These are phyloP conservation scores for Hyperoplus immaculatus DNA, from an alignment of 2,797 vertebrate genomes.

Conservation along the genomic window DNA sequence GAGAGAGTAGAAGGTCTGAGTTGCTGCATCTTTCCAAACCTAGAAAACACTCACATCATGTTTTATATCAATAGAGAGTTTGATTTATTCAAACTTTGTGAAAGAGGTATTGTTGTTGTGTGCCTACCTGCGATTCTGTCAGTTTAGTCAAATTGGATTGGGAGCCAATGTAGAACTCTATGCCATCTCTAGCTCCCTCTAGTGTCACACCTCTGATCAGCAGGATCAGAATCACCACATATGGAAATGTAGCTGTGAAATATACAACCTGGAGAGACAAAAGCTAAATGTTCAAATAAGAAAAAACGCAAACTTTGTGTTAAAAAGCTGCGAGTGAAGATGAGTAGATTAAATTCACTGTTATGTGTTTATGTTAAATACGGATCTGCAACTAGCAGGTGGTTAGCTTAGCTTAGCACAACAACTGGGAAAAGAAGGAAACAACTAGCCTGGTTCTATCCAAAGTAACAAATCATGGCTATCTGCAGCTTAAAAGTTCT, in stretches of 20 bases:
- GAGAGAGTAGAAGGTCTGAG: slow-evolving; percentile 95
- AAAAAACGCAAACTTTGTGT: background rate
- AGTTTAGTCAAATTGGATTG: slow-evolving; percentile 92
- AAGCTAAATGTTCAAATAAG: background rate
- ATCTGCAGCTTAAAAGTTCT: background rate
- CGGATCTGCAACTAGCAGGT: no score
- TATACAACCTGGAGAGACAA: slow-evolving; percentile 90
- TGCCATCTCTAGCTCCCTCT: slow-evolving; percentile 91
- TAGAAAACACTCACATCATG: slow-evolving; percentile 16
- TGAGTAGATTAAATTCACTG: background rate
- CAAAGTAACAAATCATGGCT: background rate
- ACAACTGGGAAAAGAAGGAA: background rate
- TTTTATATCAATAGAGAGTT: background rate
- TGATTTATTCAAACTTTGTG: background rate
- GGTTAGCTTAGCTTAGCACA: background rate
- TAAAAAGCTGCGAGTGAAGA: background rate
- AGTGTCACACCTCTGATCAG: slow-evolving; percentile 91
- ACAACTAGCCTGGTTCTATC: background rate
- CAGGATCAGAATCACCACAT: slow-evolving; percentile 90
- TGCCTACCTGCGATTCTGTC: slow-evolving; percentile 86
- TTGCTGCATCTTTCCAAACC: slow-evolving; percentile 97
- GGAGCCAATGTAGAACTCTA: slow-evolving; percentile 93
- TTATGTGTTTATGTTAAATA: no score
- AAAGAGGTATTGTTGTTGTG: background rate
- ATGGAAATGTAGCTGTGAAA: slow-evolving; percentile 94